Percentiles rank a stretch among this genome's conserved stretches.
These are phyloP conservation scores for Cephalopachus bancanus DNA, from an alignment of 2,797 vertebrate genomes.

Conservation along the genomic window DNA sequence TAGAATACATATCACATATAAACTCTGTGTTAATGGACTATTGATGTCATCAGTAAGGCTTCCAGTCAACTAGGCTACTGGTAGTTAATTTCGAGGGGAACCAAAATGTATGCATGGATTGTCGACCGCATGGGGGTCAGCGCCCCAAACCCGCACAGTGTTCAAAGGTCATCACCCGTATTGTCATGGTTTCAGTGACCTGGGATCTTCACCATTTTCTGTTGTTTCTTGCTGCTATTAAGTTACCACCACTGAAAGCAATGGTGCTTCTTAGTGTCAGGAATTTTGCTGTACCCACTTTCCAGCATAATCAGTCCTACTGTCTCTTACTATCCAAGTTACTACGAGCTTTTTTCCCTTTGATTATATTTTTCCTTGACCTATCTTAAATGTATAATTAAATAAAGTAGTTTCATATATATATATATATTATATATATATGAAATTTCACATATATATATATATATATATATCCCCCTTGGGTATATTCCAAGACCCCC, in stretches of 20 bases:
- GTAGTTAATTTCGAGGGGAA: not conserved
- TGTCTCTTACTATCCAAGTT: not conserved
- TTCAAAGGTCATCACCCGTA: not conserved
- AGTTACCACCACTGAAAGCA: constrained; percentile 55
- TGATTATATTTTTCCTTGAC: constrained; percentile 35
- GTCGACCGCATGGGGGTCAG: not conserved
- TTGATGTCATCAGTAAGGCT: not conserved
- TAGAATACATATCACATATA: not conserved
- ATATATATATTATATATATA: not conserved
- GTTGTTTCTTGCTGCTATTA: constrained; percentile 64
- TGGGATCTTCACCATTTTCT: constrained; percentile 32
- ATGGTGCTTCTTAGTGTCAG: not conserved
- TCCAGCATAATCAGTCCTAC: not conserved
- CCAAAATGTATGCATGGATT: not conserved
- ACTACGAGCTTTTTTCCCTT: not conserved
- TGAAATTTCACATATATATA: not conserved
- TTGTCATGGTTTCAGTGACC: constrained; percentile 59
- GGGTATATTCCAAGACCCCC: too few relatives aligned
- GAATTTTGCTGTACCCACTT: accelerated
- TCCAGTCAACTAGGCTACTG: not conserved
- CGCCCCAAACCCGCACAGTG: not conserved
- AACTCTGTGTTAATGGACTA: not conserved
- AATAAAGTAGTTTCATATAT: not conserved
- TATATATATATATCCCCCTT: not conserved
- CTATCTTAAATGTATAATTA: constrained; percentile 24